Conservation (phyloP, 1,140 invertebrate species). For the Drosophila nigromelanica region DNA sequence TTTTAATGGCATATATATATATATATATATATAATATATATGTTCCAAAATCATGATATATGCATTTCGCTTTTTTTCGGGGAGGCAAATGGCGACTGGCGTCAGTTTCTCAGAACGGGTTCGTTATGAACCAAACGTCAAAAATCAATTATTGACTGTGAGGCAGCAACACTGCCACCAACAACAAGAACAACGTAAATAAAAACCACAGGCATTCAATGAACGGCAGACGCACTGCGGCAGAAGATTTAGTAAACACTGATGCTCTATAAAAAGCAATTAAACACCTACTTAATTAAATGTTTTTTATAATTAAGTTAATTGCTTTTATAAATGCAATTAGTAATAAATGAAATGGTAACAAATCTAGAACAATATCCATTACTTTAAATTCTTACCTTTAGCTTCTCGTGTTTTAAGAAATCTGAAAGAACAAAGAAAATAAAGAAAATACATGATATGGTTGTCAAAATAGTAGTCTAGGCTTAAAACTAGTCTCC, state of each 20-base stretch:
- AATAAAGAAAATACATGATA: neutral
- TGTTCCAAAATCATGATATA: slow-evolving; percentile 20
- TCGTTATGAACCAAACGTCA: slow-evolving; percentile 5
- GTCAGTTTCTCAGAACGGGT: neutral
- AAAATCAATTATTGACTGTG: slow-evolving; percentile 52
- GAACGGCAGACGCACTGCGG: neutral
- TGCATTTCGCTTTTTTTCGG: neutral
- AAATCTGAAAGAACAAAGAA: neutral
- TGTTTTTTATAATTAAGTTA: neutral
- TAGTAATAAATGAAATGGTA: no score
- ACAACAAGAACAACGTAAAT: neutral
- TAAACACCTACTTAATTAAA: neutral
- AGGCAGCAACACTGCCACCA: neutral
- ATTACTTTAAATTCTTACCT: neutral
- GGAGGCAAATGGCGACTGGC: slow-evolving; percentile 1
- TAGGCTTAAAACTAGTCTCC: neutral
- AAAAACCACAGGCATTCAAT: slow-evolving; percentile 4
- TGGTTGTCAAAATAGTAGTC: neutral
- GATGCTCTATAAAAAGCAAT: neutral
- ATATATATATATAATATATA: neutral
- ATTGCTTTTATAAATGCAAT: no score
- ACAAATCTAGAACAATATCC: neutral
- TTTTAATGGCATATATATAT: slow-evolving; percentile 11
- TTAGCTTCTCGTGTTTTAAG: neutral
- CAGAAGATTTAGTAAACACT: neutral